Conservation (phyloP, 2,888 invertebrate genomes). For the Aphidius colemani region DNA sequence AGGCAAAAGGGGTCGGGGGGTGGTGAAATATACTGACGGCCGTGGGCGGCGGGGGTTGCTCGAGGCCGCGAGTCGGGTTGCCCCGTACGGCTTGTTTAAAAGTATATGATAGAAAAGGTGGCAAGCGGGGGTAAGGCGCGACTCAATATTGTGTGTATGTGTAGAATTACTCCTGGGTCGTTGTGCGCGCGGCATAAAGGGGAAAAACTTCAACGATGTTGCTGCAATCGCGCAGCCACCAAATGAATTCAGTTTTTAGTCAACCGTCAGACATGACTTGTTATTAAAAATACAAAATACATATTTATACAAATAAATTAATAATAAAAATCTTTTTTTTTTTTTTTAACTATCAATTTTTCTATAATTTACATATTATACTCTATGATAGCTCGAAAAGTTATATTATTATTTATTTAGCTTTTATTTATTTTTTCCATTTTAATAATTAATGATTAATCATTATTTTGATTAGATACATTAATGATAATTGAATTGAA, state of each 20-base stretch:
- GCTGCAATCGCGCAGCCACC: constrained; percentile 54
- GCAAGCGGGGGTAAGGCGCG: constrained; percentile 1
- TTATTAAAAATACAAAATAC: constrained; percentile 29
- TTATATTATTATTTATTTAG: too few relatives aligned
- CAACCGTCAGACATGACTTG: constrained; percentile 48
- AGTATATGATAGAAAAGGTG: constrained; percentile 1
- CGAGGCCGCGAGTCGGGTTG: constrained; percentile 23
- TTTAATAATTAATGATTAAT: too few relatives aligned
- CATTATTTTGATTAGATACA: too few relatives aligned
- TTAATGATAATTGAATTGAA: too few relatives aligned
- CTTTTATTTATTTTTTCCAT: too few relatives aligned
- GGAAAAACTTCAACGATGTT: constrained; percentile 36
- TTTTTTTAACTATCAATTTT: not conserved
- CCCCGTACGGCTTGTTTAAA: not conserved
- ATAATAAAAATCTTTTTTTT: not conserved
- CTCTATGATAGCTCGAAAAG: not conserved
- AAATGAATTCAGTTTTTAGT: constrained; percentile 51
- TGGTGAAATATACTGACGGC: constrained; percentile 33
- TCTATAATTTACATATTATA: not conserved
- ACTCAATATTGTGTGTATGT: too few relatives aligned
- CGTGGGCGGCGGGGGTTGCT: constrained; percentile 36
- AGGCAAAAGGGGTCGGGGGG: constrained; percentile 26
- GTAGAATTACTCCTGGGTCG: too few relatives aligned
- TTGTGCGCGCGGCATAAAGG: too few relatives aligned
- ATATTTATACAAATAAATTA: too few relatives aligned